Percentiles rank a stretch among this genome's conserved stretches.
Evolutionary conservation across 2,888 invertebrate genomes (phyloP).

Genomic region (Spatulosminthurus flaviceps): DNA sequence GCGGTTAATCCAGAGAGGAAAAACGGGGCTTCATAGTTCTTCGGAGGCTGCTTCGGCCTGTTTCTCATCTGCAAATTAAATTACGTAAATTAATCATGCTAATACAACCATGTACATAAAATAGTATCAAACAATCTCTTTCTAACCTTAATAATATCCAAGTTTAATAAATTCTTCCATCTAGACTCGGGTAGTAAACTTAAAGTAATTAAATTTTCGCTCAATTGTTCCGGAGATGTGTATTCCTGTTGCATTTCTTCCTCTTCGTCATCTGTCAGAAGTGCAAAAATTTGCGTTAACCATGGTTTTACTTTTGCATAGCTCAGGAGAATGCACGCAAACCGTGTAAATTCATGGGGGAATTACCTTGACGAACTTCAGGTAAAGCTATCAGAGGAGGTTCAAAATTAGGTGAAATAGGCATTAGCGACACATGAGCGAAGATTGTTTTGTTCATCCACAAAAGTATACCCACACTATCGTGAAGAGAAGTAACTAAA

Average conservation of each 20-base stretch:
- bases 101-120: not conserved
- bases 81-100: not conserved
- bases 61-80: constrained; percentile 73
- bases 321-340: too few species aligned
- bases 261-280: constrained; percentile 51
- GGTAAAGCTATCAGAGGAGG: constrained; percentile 45
- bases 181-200: constrained; percentile 85
- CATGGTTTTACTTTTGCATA: too few species aligned
- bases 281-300: too few species aligned
- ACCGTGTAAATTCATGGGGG: not conserved
- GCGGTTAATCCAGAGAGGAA: constrained; percentile 84
- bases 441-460: constrained; percentile 93
- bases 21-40: constrained; percentile 90
- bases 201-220: constrained; percentile 80
- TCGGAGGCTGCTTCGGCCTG: constrained; percentile 85
- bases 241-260: constrained; percentile 70
- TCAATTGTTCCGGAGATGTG: constrained; percentile 79
- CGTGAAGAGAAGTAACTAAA: constrained; percentile 87
- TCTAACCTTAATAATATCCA: constrained; percentile 82
- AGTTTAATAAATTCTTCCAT: constrained; percentile 89
- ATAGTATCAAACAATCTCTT: too few species aligned
- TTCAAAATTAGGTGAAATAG: constrained; percentile 65
- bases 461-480: constrained; percentile 87
- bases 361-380: constrained; percentile 22
- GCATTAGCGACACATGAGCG: constrained; percentile 80